Conservation (phyloP, 2,888 invertebrate genomes). For the Gortyna flavago region DNA sequence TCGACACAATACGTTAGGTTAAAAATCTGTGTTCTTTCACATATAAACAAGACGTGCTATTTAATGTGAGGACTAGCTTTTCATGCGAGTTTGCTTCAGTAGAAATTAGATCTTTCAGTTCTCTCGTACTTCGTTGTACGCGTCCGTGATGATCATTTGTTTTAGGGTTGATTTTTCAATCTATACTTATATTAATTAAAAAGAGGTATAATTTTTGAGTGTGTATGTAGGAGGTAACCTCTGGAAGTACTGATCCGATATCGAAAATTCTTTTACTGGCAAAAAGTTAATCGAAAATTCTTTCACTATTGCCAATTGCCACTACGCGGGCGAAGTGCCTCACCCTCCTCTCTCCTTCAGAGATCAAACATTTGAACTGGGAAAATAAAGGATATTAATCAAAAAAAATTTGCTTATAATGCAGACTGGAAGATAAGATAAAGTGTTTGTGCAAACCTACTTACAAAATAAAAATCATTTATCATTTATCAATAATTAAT, state of each 20-base stretch:
- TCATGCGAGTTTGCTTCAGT: background rate
- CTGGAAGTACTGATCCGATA: background rate
- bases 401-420: background rate
- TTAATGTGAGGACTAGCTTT: constrained; percentile 7
- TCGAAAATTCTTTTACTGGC: background rate
- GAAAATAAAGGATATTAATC: background rate
- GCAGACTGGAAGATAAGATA: background rate
- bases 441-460: no score
- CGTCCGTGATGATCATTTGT: background rate
- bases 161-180: background rate
- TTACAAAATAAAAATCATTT: no score
- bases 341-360: no score
- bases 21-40: constrained; percentile 44
- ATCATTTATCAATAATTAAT: constrained; percentile 4
- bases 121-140: background rate
- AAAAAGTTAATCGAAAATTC: background rate
- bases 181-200: no score
- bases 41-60: constrained; percentile 27
- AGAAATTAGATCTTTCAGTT: background rate
- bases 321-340: no score
- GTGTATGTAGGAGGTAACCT: no score
- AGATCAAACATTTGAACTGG: background rate
- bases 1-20: constrained; percentile 24
- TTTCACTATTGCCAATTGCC: background rate
- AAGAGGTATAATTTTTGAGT: no score